Conservation (phyloP, 2,888 invertebrate genomes). For the Nephrocerus scutellatus region DNA sequence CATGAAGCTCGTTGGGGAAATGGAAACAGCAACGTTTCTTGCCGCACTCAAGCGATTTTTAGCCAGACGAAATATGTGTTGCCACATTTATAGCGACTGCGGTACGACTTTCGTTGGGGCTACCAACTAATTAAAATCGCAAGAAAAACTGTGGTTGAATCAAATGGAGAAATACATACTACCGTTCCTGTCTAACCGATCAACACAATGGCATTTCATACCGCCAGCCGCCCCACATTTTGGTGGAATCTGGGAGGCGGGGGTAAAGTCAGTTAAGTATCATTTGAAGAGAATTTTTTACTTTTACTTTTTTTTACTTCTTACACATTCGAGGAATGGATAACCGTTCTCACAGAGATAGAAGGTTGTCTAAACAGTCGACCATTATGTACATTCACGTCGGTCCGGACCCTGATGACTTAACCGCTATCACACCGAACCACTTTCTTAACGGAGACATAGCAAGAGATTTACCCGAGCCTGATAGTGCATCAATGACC, state of each 20-base stretch:
- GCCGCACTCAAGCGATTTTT: constrained; percentile 19
- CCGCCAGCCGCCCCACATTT: constrained; percentile 18
- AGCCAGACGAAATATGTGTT: constrained; percentile 14
- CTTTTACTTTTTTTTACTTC: constrained; percentile 6
- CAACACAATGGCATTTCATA: constrained; percentile 14
- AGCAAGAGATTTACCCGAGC: constrained; percentile 10
- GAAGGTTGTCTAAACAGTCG: constrained; percentile 15
- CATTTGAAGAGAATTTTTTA: constrained; percentile 13
- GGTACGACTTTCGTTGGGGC: constrained; percentile 22
- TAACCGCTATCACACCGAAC: constrained; percentile 12
- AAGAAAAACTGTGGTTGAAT: constrained; percentile 3
- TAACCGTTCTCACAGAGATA: constrained; percentile 10
- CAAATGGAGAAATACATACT: too few relatives aligned
- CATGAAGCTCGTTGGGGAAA: constrained; percentile 19
- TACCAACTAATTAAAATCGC: constrained; percentile 10
- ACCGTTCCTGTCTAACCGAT: constrained; percentile 1
- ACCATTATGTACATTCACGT: constrained; percentile 11
- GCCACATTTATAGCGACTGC: constrained; percentile 16
- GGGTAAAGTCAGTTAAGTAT: constrained; percentile 17
- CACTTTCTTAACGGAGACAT: constrained; percentile 15
- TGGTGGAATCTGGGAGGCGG: constrained; percentile 19
- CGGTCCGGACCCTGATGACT: constrained; percentile 13
- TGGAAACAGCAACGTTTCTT: constrained; percentile 19
- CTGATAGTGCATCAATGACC: constrained; percentile 8
- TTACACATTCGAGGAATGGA: constrained; percentile 16